Evolutionary conservation across 2,113 vertebrate genomes (phyloP).

Genomic region (human): DNA sequence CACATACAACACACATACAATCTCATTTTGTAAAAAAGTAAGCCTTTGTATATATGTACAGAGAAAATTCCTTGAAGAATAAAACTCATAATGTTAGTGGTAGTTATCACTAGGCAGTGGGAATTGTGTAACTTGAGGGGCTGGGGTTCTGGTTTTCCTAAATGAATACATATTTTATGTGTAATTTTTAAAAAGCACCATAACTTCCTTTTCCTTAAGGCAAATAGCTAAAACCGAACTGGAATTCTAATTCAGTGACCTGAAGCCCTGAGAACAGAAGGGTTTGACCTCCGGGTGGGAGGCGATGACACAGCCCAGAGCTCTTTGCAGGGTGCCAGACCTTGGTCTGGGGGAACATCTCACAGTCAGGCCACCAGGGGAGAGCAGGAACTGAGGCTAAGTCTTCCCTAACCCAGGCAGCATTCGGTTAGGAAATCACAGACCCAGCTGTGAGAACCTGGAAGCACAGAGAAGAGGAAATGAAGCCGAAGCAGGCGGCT

Average conservation of each 20-base stretch:
- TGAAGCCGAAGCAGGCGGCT: background rate
- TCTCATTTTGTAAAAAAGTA: background rate
- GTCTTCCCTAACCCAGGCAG: background rate
- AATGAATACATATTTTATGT: slow-evolving; percentile 21
- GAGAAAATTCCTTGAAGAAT: background rate
- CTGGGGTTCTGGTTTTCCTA: background rate
- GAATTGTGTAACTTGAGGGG: background rate
- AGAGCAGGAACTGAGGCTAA: background rate
- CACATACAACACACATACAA: too few species aligned
- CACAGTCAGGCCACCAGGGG: slow-evolving; percentile 23
- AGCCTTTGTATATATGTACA: background rate
- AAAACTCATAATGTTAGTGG: background rate
- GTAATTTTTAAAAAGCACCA: slow-evolving; percentile 17
- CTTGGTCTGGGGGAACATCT: background rate
- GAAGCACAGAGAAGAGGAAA: background rate
- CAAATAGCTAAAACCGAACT: slow-evolving; percentile 6
- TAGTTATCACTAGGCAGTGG: background rate
- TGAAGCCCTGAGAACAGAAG: slow-evolving; percentile 24
- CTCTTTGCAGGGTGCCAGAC: slow-evolving; percentile 31
- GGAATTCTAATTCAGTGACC: slow-evolving; percentile 67
- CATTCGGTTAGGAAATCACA: background rate
- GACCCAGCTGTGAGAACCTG: background rate
- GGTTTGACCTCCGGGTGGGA: slow-evolving; percentile 6
- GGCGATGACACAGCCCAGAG: slow-evolving; percentile 27
- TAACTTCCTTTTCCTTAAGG: slow-evolving; percentile 47